These are phyloP conservation scores for Sanderia malayensis DNA, from an alignment of 30 jellyfish, hydroid and myxozoan species.

Conservation along the genomic window DNA sequence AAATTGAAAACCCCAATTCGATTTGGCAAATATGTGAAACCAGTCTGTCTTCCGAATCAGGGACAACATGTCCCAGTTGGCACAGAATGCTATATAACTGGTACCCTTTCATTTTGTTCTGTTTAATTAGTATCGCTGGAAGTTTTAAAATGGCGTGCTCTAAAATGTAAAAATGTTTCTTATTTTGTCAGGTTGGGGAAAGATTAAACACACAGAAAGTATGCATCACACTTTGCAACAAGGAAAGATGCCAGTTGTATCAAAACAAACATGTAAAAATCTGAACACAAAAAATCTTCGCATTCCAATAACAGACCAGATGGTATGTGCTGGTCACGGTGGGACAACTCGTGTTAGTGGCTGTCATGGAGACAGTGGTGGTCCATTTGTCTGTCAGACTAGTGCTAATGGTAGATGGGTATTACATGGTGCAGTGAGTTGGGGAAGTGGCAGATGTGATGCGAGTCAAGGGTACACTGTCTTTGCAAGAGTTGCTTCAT, in stretches of 20 bases:
- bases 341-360: constrained; percentile 64
- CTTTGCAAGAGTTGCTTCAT: constrained; percentile 29
- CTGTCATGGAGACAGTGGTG: constrained; percentile 94
- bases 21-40: constrained; percentile 63
- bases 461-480: constrained; percentile 45
- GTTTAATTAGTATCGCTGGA: background rate
- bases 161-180: background rate
- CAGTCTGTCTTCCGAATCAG: constrained; percentile 81
- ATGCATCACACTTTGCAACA: constrained; percentile 80
- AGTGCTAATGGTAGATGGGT: constrained; percentile 26
- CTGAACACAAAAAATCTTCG: constrained; percentile 38
- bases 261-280: constrained; percentile 37
- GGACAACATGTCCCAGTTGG: constrained; percentile 70
- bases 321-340: constrained; percentile 87
- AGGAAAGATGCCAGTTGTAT: constrained; percentile 76
- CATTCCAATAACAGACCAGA: background rate
- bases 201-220: constrained; percentile 70
- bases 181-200: background rate
- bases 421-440: background rate
- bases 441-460: constrained; percentile 44
- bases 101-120: constrained; percentile 13
- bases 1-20: constrained; percentile 55
- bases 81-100: constrained; percentile 74
- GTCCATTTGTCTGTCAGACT: constrained; percentile 89
- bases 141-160: background rate